Conservation (phyloP, 2,113 vertebrate genomes). For the Puntigrus tetrazona region DNA sequence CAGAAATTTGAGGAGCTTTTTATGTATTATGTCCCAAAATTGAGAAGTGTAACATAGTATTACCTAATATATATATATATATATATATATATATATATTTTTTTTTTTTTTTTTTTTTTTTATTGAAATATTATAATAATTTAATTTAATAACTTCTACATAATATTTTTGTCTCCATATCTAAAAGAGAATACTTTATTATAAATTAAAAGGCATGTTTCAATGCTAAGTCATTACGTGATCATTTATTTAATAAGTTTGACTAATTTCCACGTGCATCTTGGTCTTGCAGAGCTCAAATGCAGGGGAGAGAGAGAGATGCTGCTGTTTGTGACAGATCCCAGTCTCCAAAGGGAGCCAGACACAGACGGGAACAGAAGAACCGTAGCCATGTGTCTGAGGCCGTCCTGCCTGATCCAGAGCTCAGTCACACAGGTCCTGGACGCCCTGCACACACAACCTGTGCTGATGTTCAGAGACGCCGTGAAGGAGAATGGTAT, state of each 20-base stretch:
- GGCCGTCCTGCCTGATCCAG: slow-evolving; percentile 77
- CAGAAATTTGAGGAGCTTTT: no score
- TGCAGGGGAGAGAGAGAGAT: slow-evolving; percentile 75
- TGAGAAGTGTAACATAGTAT: neutral
- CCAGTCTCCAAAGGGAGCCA: slow-evolving; percentile 70
- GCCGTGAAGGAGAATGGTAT: slow-evolving; percentile 84
- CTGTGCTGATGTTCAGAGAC: slow-evolving; percentile 79
- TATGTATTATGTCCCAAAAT: no score
- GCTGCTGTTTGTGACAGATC: slow-evolving; percentile 86
- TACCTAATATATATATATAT: neutral
- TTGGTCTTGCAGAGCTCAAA: slow-evolving; percentile 57
- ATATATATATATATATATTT: no score
- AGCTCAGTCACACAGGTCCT: slow-evolving; percentile 73
- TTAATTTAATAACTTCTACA: no score
- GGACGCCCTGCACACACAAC: slow-evolving; percentile 23
- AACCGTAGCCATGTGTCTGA: slow-evolving; percentile 77
- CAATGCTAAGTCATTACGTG: neutral
- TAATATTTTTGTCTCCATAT: neutral
- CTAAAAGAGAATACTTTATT: neutral
- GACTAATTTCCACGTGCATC: neutral
- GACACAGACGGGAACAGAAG: slow-evolving; percentile 58
- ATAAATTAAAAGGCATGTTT: neutral
- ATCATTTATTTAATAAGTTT: neutral
- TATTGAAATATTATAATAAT: neutral
- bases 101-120: neutral